phyloP scores from a whole-genome alignment of 2,797 vertebrate genomes.

The Bovichtus variegatus region DNA sequence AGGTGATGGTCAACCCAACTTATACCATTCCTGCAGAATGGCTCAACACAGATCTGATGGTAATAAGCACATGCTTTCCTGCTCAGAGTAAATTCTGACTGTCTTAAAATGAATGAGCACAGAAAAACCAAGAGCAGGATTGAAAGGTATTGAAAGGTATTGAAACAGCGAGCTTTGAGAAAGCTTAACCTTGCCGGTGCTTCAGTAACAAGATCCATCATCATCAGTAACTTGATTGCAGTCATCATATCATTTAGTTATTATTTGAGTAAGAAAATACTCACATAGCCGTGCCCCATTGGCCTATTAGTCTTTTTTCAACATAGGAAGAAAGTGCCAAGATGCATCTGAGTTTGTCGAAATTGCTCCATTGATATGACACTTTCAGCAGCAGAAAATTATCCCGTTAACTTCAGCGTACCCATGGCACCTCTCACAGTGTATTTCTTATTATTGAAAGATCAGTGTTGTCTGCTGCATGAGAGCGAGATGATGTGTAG shows the following conservation, averaged over 20 bases:
- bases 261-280: background rate
- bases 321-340: background rate
- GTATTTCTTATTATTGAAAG: background rate
- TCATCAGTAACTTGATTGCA: background rate
- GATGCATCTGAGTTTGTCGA: conserved; percentile 9
- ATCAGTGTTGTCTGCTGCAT: conserved; percentile 1
- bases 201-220: background rate
- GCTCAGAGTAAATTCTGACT: conserved; percentile 1
- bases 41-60: conserved; percentile 24
- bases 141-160: too few species aligned
- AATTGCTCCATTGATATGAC: background rate
- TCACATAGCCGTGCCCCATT: background rate
- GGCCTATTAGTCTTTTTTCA: background rate
- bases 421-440: background rate
- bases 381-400: background rate
- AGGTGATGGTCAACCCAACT: conserved; percentile 36
- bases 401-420: conserved; percentile 8
- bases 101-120: background rate
- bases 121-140: conserved; percentile 2
- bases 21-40: conserved; percentile 29
- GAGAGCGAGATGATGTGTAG: background rate
- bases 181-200: too few species aligned
- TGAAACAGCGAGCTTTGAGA: too few species aligned
- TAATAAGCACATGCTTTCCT: conserved; percentile 4
- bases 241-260: background rate